phyloP scores from a whole-genome alignment of 2,888 invertebrate species.

The Rhingia rostrata region DNA sequence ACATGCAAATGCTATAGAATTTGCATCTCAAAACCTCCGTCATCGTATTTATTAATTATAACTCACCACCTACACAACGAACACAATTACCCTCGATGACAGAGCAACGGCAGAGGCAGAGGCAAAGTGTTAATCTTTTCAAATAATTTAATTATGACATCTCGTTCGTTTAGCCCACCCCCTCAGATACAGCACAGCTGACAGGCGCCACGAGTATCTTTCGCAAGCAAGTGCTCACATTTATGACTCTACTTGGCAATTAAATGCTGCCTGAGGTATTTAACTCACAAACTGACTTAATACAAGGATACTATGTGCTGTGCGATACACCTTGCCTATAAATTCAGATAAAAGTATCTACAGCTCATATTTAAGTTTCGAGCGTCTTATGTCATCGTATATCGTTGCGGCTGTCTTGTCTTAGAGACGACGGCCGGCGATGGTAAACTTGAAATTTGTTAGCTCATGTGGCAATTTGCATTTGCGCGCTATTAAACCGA shows the following conservation, averaged over 20 bases:
- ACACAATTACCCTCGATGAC: constrained; percentile 13
- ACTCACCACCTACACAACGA: not conserved
- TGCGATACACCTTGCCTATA: constrained; percentile 9
- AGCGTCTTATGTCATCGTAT: constrained; percentile 57
- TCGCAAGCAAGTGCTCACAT: constrained; percentile 16
- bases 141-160: constrained; percentile 66
- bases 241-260: constrained; percentile 32
- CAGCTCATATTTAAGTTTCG: constrained; percentile 2
- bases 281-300: not conserved
- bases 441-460: constrained; percentile 47
- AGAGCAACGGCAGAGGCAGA: not conserved
- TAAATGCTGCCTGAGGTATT: constrained; percentile 23
- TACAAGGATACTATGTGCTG: not conserved
- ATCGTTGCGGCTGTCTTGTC: not conserved
- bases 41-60: constrained; percentile 9
- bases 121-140: constrained; percentile 43
- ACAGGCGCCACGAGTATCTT: not conserved
- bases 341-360: constrained; percentile 36
- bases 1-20: not conserved
- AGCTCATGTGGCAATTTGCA: constrained; percentile 58
- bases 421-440: not conserved
- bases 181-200: not conserved
- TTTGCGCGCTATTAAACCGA: constrained; percentile 12
- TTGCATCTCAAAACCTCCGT: constrained; percentile 26
- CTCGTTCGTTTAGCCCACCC: not conserved